Base-by-base conservation (phyloP, 2,113 vertebrate genomes). In the Acanthochromis polyacanthus region DNA sequence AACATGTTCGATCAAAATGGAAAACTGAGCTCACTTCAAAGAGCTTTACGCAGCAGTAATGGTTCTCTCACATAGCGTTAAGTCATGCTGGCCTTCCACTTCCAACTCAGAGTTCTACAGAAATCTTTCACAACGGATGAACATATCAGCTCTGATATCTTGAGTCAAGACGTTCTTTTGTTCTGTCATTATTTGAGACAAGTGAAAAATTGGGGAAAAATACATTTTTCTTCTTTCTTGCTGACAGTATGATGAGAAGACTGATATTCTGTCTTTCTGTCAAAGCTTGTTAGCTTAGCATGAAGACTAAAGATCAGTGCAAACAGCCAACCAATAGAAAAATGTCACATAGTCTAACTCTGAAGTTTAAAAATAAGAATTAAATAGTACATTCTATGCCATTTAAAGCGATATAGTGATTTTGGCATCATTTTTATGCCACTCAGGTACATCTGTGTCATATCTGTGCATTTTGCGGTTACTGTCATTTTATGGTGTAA, bases 11-110 rank as follows among this genome's bases (percentile, higher is more conserved):
- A 75, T 71, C 58, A 11, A 62, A 65, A 45, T 20, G 28, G 57
- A 75, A 78, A 82, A 64, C 2, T 5, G 57, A 53, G 30, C 62
- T 59, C 40, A 25, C 55, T 59, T 55, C 58, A 46, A 38, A 57
- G 6, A 36, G 7, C 32, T 9, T 36, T 36, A 10, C 7, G 50
- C 51, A 15, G 10, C 53, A 38, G 32, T 50, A 48, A 63, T 66
- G 4, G 12, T 40, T 57, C 48, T 55, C 32, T 36, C 32, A 2
- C 1, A 11, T 12, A 28, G 4, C 4, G 0, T 68, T 55, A 17
- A 63, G 78, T 69, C 71, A 75, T 20, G 71, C 68, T 9, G 12
- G n/a, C 48, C 28, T 0, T 23, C 7, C 30, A 14, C n/a, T 19
- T 70, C 64, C 23, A 77, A 22, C 17, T 1, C 5, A 9, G 15